Conservation (phyloP, 2,888 invertebrate species). For the Geophilus truncorum region DNA sequence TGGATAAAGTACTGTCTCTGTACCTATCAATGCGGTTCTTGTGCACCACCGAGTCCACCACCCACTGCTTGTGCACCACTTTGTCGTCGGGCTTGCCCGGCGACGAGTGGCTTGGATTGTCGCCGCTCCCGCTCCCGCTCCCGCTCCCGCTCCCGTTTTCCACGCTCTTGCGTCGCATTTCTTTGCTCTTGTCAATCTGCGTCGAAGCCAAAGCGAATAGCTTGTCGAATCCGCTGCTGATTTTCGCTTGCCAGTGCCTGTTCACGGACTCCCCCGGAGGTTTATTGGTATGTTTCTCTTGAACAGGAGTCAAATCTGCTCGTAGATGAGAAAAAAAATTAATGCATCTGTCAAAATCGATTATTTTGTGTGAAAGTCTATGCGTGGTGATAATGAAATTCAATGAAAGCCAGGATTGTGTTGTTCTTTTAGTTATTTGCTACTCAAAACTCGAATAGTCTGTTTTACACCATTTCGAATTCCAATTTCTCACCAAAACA, state of each 20-base stretch:
- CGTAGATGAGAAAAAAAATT: neutral
- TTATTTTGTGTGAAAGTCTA: neutral
- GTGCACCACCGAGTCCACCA: slow-evolving; percentile 35
- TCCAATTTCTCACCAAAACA: no score
- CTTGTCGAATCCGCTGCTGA: slow-evolving; percentile 88
- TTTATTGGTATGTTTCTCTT: slow-evolving; percentile 15
- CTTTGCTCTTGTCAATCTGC: slow-evolving; percentile 61
- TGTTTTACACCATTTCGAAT: no score
- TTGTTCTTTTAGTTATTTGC: no score
- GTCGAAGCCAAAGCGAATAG: slow-evolving; percentile 89
- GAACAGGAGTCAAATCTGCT: neutral
- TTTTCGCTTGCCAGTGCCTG: slow-evolving; percentile 75
- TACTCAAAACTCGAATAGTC: no score
- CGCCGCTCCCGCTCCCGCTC: no score
- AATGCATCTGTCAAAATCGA: no score
- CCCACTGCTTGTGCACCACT: slow-evolving; percentile 37
- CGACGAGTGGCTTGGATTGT: neutral
- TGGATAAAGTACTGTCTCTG: slow-evolving; percentile 36
- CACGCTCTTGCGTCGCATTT: slow-evolving; percentile 33
- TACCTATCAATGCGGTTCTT: slow-evolving; percentile 33
- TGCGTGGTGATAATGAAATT: no score
- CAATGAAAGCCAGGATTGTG: no score
- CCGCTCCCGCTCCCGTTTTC: slow-evolving; percentile 28
- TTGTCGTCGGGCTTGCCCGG: slow-evolving; percentile 8
- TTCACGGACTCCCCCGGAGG: slow-evolving; percentile 39